Evolutionary conservation across 2,888 invertebrate genomes (phyloP).

Genomic region (Lepidocyrtinus sp.): DNA sequence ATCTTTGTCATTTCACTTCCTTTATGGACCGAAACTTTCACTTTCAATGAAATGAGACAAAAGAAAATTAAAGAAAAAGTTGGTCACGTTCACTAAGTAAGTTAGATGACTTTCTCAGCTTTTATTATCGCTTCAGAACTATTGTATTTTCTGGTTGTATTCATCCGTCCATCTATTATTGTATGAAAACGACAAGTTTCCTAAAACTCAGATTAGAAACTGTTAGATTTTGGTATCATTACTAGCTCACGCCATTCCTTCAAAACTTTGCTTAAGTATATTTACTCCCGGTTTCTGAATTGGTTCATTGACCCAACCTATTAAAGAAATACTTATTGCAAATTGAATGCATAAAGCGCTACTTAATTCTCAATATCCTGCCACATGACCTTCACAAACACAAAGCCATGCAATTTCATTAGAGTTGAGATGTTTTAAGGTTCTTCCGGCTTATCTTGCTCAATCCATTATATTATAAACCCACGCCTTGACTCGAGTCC

Average conservation of each 20-base stretch:
- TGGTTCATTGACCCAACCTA: constrained; percentile 46
- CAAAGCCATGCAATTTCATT: constrained; percentile 45
- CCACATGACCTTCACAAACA: background rate
- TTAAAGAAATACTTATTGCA: background rate
- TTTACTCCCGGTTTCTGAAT: no score
- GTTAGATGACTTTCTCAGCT: background rate
- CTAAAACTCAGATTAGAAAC: background rate
- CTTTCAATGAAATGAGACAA: background rate
- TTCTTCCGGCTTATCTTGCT: background rate
- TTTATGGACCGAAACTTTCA: background rate
- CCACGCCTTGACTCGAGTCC: background rate
- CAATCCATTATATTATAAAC: background rate
- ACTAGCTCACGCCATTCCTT: background rate
- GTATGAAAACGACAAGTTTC: background rate
- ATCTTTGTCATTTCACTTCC: background rate
- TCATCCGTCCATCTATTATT: background rate
- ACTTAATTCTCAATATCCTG: background rate
- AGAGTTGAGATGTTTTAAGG: constrained; percentile 41
- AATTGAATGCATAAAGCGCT: background rate
- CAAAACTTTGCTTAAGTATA: constrained; percentile 19
- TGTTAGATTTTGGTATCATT: background rate
- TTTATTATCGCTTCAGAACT: background rate
- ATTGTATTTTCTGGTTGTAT: background rate
- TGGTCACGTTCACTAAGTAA: background rate
- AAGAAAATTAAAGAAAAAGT: background rate